These are phyloP conservation scores for Heliconius charithonia DNA, from an alignment of 2,888 invertebrate genomes.

Conservation along the genomic window DNA sequence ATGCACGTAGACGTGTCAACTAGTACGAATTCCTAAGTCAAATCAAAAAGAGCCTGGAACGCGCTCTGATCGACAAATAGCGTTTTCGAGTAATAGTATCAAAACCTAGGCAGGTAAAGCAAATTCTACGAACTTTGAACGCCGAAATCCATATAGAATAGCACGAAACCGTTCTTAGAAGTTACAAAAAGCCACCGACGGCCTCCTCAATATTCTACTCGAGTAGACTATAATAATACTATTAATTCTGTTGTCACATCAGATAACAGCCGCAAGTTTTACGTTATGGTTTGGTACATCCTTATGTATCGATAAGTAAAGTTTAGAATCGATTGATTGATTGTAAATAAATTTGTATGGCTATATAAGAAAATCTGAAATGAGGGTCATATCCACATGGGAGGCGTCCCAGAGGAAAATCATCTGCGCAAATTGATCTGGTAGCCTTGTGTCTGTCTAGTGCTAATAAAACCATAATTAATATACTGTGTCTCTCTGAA, in stretches of 20 bases:
- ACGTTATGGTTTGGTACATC: constrained; percentile 45
- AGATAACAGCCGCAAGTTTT: constrained; percentile 56
- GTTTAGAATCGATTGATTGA: constrained; percentile 44
- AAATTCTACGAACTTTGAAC: constrained; percentile 58
- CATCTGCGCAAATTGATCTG: constrained; percentile 52
- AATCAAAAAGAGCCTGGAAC: constrained; percentile 38
- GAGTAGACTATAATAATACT: constrained; percentile 76
- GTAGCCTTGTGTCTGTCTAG: constrained; percentile 38
- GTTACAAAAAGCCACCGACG: constrained; percentile 63
- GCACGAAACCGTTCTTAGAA: constrained; percentile 68
- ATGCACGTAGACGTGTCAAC: constrained; percentile 21
- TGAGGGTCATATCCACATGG: constrained; percentile 61
- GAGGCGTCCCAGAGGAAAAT: constrained; percentile 67
- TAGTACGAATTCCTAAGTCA: constrained; percentile 24
- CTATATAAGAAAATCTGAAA: constrained; percentile 62
- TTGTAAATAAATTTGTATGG: constrained; percentile 43
- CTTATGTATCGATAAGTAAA: constrained; percentile 43
- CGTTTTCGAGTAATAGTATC: constrained; percentile 41
- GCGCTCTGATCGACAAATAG: constrained; percentile 42
- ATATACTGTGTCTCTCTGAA: not conserved
- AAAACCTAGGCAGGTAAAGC: constrained; percentile 50
- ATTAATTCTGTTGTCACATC: constrained; percentile 77
- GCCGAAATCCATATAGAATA: constrained; percentile 58
- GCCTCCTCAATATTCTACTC: constrained; percentile 63
- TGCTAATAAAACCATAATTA: constrained; percentile 38